These are phyloP conservation scores for Leptura quadrifasciata DNA, from an alignment of 2,888 invertebrate genomes.

Conservation along the genomic window DNA sequence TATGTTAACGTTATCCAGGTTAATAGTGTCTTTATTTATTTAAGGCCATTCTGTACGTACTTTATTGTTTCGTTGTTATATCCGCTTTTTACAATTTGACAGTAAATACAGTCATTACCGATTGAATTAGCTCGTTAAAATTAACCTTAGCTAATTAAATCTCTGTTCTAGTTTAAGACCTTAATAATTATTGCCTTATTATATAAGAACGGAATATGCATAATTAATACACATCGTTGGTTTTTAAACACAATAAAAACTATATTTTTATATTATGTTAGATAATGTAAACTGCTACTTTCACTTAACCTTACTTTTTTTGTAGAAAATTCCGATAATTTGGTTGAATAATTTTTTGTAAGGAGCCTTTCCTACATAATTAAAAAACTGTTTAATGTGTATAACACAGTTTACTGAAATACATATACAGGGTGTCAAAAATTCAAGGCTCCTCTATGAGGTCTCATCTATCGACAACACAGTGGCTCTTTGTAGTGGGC, in stretches of 20 bases:
- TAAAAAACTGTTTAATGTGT: no score
- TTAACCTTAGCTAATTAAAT: slow-evolving; percentile 22
- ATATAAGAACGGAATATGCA: background rate
- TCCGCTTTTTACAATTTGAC: slow-evolving; percentile 18
- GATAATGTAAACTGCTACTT: slow-evolving; percentile 18
- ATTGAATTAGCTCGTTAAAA: background rate
- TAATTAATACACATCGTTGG: slow-evolving; percentile 9
- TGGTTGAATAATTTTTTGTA: background rate
- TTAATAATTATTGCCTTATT: slow-evolving; percentile 2
- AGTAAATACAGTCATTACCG: background rate
- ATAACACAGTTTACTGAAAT: no score
- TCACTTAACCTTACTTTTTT: background rate
- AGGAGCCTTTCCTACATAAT: no score
- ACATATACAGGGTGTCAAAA: no score
- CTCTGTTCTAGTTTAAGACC: background rate
- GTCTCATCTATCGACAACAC: no score
- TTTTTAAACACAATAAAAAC: slow-evolving; percentile 9
- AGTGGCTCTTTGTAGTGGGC: no score
- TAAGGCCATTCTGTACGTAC: background rate
- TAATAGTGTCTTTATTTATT: slow-evolving; percentile 14
- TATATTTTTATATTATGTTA: slow-evolving; percentile 13
- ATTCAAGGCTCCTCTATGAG: no score
- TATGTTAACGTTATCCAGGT: slow-evolving; percentile 20
- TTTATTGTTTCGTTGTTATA: background rate
- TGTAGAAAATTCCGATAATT: slow-evolving; percentile 13